Evolutionary conservation across 2,888 invertebrate genomes (phyloP), one percentile per base, ranked within the genome.

Genomic region (Eupeodes latifasciatus): DNA sequence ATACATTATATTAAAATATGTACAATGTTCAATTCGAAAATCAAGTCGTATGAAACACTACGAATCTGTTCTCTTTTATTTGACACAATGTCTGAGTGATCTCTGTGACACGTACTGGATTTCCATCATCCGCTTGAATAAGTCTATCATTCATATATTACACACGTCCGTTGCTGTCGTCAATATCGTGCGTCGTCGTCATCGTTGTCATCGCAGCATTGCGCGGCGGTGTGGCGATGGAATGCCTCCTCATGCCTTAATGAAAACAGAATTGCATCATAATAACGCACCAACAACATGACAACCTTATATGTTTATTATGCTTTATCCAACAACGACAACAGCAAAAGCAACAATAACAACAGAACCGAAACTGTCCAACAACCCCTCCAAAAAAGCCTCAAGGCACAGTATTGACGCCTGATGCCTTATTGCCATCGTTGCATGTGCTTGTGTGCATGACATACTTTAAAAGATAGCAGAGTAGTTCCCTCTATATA

Each of bases 81-180:
- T 88, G 85, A 85, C 85, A 85, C 77, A 81, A 78, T 88, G 75
- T 81, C 55, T 55, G 77, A 66, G 76, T 64, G 78, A 85, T 75
- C 10, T 72, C 74, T 78, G 81, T 88, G 88, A 88, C 88, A 88
- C 57, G 77, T 49, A 67, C 77, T 85, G 85, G 77, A 77, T 85
- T 85, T 88, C 57, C 81, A 85, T 75, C 88, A 88, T 75, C 51
- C 49, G 88, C 77, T 53, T 71, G 85, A 84, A 84, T 80, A 84
- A 80, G 75, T 87, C 76, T 53, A 77, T 72, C 76, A 76, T 27
- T 66, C 27, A 47, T 49, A 53, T 74, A 80, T 81, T 74, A 74
- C 51, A 71, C 66, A 61, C 71, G 55, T 49, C 27, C 19, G 19
- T 34, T 2, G 19, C 55, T 9, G 7, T 9, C 51, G n/a, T 19